Conservation (phyloP, 2,888 invertebrate genomes). For the Chloroclystis v-ata region DNA sequence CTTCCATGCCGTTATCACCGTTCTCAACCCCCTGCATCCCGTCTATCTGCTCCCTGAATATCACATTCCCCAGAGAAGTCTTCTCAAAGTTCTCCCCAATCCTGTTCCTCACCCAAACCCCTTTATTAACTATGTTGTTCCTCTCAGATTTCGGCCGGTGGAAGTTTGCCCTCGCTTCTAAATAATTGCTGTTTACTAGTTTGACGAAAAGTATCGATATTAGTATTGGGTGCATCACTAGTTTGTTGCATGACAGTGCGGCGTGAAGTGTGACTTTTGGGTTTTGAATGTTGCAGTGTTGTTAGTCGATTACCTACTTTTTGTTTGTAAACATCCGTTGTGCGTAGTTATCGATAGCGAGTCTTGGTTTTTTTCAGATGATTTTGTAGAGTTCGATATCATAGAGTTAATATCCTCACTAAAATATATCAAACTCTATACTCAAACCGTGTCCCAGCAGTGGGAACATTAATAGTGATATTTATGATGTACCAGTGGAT, state of each 20-base stretch:
- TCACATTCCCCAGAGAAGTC: conserved; percentile 25
- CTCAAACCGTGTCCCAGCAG: too few relatives aligned
- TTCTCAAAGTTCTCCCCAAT: conserved; percentile 25
- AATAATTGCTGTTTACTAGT: conserved; percentile 29
- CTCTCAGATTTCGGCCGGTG: conserved; percentile 45
- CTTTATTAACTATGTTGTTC: conserved; percentile 59
- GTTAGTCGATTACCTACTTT: conserved; percentile 31
- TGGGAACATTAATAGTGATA: too few relatives aligned
- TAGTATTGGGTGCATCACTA: conserved; percentile 47
- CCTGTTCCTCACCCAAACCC: conserved; percentile 49
- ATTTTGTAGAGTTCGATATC: too few relatives aligned
- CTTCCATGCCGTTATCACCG: too few relatives aligned
- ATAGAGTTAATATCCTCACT: too few relatives aligned
- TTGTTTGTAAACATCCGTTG: conserved; percentile 46
- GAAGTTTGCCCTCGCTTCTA: conserved; percentile 38
- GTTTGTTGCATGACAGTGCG: conserved; percentile 19
- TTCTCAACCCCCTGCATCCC: conserved; percentile 41
- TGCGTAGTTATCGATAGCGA: conserved; percentile 4
- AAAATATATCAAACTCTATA: too few relatives aligned
- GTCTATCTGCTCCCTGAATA: conserved; percentile 35
- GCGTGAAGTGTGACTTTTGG: conserved; percentile 22
- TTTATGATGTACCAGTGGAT: too few relatives aligned
- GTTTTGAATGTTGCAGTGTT: conserved; percentile 38
- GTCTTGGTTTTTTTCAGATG: background rate
- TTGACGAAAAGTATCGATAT: conserved; percentile 37